Conservation (phyloP, 2,113 vertebrate species). For the Sapayoa aenigma region DNA sequence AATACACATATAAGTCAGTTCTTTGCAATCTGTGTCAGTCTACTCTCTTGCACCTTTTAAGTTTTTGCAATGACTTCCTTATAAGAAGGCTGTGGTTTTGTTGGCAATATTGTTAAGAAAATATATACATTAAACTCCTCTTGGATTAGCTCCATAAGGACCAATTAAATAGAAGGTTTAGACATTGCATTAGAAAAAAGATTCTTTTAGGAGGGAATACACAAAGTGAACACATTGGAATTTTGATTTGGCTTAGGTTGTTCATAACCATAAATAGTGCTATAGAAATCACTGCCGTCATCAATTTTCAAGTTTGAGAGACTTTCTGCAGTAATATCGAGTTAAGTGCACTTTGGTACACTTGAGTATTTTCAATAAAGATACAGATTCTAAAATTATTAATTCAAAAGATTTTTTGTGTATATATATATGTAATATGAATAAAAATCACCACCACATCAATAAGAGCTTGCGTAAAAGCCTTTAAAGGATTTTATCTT, state of each 20-base stretch:
- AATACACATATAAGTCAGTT: not conserved
- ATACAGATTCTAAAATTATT: not conserved
- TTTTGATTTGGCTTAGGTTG: not conserved
- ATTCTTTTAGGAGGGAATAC: not conserved
- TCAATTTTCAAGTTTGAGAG: not conserved
- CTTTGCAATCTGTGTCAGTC: not conserved
- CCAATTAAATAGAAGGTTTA: not conserved
- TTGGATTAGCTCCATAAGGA: not conserved
- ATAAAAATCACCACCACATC: not conserved
- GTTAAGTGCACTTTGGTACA: not conserved
- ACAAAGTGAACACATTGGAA: not conserved
- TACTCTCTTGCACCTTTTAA: not conserved
- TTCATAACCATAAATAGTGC: not conserved
- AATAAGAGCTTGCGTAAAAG: not conserved
- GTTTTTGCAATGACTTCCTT: not conserved
- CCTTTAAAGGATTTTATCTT: not conserved
- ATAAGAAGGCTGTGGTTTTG: not conserved
- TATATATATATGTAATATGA: accelerated
- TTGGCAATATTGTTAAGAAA: not conserved
- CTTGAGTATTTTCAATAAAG: not conserved
- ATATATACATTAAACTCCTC: not conserved
- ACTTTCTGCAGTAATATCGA: not conserved
- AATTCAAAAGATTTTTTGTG: not conserved
- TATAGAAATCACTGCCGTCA: not conserved
- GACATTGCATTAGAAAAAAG: not conserved